Evolutionary conservation across 2,797 vertebrate genomes (phyloP).

Genomic region (Poeciliopsis presidionis): DNA sequence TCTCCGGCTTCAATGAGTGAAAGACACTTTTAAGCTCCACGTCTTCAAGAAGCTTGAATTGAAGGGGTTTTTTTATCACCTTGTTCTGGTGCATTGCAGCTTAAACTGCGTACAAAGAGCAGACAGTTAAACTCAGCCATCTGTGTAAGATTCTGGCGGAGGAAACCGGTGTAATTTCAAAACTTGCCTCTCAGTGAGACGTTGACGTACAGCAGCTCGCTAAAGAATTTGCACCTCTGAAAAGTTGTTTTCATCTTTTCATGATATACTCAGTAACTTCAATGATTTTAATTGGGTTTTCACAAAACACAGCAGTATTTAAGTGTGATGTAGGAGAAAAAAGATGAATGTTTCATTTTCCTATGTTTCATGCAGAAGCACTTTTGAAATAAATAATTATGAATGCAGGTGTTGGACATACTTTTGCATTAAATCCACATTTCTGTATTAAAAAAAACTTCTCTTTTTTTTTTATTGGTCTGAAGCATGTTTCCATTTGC

Average conservation of each 20-base stretch:
- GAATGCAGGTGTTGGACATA: neutral
- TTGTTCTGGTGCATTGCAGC: neutral
- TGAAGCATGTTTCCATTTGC: neutral
- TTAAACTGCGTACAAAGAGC: neutral
- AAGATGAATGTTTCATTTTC: neutral
- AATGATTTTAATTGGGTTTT: neutral
- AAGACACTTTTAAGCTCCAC: constrained; percentile 21
- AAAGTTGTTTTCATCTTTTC: neutral
- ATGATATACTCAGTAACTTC: neutral
- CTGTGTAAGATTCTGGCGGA: neutral
- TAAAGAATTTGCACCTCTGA: neutral
- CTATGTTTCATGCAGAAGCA: neutral
- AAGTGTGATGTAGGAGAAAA: neutral
- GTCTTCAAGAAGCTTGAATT: neutral
- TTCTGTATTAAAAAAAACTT: neutral
- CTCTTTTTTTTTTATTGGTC: neutral
- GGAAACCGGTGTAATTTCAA: neutral
- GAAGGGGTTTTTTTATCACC: neutral
- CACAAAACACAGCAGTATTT: neutral
- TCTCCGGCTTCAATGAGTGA: neutral
- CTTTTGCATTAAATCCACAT: neutral
- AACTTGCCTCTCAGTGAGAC: constrained; percentile 25
- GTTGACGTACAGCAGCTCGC: neutral
- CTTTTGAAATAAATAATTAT: neutral
- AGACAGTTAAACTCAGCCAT: neutral